These are phyloP conservation scores for Pilophorus perplexus DNA, from an alignment of 2,888 invertebrate genomes.

Conservation along the genomic window DNA sequence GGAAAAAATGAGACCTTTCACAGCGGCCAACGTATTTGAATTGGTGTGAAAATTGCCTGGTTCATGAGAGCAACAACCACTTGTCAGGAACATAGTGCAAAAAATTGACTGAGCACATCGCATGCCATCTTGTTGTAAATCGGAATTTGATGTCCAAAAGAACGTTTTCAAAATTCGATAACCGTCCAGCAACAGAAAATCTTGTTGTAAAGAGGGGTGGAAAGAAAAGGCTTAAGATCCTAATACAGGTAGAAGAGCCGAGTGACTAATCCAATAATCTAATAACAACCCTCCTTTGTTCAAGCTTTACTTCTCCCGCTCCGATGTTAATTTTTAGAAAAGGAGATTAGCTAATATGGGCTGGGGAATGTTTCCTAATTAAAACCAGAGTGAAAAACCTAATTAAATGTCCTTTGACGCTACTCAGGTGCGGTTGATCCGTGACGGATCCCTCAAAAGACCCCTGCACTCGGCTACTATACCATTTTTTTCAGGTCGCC, in stretches of 20 bases:
- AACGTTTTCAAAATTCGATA: no score
- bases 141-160: no score
- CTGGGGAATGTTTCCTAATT: constrained; percentile 34
- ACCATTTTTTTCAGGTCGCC: constrained; percentile 13
- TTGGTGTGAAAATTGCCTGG: no score
- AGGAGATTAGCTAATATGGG: constrained; percentile 29
- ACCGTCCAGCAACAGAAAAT: no score
- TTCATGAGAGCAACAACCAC: no score
- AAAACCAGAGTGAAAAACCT: constrained; percentile 37
- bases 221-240: constrained; percentile 2
- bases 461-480: constrained; percentile 7
- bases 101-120: no score
- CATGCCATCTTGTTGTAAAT: no score
- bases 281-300: constrained; percentile 24
- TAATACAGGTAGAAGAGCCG: constrained; percentile 1
- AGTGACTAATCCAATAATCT: constrained; percentile 24
- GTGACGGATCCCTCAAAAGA: constrained; percentile 31
- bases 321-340: constrained; percentile 26
- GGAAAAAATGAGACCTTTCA: no score
- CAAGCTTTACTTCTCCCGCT: background rate
- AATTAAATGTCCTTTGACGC: constrained; percentile 37
- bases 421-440: constrained; percentile 38
- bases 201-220: background rate
- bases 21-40: no score
- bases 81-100: no score